A percentile compares a stretch with the other conserved stretches of the same genome.
Evolutionary conservation across 2,113 vertebrate genomes (phyloP).

Genomic region (Tetrax tetrax): DNA sequence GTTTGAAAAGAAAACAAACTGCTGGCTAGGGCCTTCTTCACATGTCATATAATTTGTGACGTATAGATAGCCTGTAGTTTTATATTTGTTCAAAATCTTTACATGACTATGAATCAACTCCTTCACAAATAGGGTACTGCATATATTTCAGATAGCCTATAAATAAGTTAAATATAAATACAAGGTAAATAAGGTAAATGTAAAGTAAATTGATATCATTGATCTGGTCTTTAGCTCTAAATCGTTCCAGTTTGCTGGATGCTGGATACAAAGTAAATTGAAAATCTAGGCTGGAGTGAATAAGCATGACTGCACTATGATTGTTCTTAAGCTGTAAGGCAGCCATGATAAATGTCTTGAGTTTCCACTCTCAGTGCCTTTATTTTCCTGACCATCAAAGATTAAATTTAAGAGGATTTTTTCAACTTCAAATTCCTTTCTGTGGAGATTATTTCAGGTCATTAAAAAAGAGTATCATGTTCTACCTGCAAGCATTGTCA

Average conservation of each 20-base stretch:
- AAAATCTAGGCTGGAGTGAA: background rate
- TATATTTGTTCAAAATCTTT: background rate
- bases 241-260: background rate
- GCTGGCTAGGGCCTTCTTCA: background rate
- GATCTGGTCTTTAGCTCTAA: background rate
- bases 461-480: background rate
- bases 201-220: background rate
- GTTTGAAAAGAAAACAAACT: background rate
- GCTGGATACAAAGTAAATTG: background rate
- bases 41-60: background rate
- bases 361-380: background rate
- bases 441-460: background rate
- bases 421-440: background rate
- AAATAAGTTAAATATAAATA: background rate
- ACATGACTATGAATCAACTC: background rate
- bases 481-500: background rate
- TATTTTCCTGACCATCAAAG: background rate
- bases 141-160: background rate
- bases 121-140: background rate
- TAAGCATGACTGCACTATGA: background rate
- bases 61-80: background rate
- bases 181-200: background rate
- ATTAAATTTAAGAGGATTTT: background rate
- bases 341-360: background rate
- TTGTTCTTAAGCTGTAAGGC: background rate